phyloP scores from a whole-genome alignment of 2,888 invertebrate genomes.

The Hypercompe scribonia region DNA sequence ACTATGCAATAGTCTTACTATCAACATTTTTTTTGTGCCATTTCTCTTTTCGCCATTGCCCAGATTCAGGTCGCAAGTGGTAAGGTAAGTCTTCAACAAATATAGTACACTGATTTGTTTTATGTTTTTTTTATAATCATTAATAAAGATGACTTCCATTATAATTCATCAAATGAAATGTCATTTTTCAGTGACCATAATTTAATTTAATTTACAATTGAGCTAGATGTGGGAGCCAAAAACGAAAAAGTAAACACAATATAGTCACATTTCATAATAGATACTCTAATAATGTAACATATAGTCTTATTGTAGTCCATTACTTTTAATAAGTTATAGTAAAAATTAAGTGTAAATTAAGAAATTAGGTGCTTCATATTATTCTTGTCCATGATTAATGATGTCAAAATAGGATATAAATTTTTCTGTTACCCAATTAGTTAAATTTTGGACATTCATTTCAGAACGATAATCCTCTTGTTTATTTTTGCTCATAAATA shows the following conservation, averaged over 20 bases:
- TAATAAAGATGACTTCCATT: constrained; percentile 36
- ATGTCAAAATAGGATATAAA: constrained; percentile 31
- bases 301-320: too few relatives aligned
- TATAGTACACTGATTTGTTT: constrained; percentile 42
- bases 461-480: constrained; percentile 42
- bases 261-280: not conserved
- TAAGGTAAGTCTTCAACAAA: constrained; percentile 42
- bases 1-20: not conserved
- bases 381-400: constrained; percentile 15
- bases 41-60: constrained; percentile 20
- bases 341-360: not conserved
- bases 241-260: not conserved
- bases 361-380: not conserved
- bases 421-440: constrained; percentile 41
- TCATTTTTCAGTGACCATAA: too few relatives aligned
- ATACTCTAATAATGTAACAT: too few relatives aligned
- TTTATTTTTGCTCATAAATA: constrained; percentile 43
- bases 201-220: too few relatives aligned
- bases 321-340: not conserved
- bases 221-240: not conserved
- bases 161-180: constrained; percentile 35
- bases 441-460: constrained; percentile 45
- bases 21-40: not conserved
- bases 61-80: constrained; percentile 44
- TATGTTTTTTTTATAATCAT: too few relatives aligned